Percentiles rank a stretch among this genome's conserved stretches.
Conservation (phyloP, 2,797 vertebrate genomes). For the Pseudochirops corinnae region DNA sequence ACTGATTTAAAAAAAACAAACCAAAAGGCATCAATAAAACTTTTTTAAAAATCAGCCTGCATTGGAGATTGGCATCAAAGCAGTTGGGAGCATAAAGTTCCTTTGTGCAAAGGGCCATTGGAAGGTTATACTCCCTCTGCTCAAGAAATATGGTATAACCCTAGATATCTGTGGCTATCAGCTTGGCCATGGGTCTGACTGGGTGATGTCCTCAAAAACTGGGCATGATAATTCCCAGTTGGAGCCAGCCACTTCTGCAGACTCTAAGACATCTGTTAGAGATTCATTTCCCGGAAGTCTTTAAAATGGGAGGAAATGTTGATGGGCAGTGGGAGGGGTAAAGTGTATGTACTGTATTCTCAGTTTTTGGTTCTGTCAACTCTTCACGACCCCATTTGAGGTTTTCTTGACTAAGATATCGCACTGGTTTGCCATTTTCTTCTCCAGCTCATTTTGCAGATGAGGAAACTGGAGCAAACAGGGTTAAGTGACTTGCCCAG, state of each 20-base stretch:
- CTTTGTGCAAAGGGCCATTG: background rate
- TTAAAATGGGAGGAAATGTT: background rate
- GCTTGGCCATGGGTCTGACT: background rate
- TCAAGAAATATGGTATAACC: background rate
- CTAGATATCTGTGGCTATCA: background rate
- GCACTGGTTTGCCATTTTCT: background rate
- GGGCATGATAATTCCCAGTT: background rate
- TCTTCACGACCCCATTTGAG: background rate
- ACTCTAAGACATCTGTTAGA: background rate
- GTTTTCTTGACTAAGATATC: background rate
- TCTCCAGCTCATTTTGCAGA: background rate
- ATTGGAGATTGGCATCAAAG: background rate
- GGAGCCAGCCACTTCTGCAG: background rate
- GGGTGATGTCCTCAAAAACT: background rate
- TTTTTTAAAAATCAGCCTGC: background rate
- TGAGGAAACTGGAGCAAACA: slow-evolving; percentile 13
- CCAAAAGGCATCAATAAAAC: background rate
- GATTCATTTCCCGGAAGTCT: background rate
- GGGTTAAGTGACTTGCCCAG: background rate
- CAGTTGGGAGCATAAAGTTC: background rate
- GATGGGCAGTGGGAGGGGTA: background rate
- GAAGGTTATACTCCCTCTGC: background rate
- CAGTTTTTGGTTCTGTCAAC: background rate
- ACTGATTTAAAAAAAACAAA: background rate
- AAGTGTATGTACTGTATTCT: background rate